phyloP scores from a whole-genome alignment of 2,113 vertebrate genomes.

The Vireo altiloquus region DNA sequence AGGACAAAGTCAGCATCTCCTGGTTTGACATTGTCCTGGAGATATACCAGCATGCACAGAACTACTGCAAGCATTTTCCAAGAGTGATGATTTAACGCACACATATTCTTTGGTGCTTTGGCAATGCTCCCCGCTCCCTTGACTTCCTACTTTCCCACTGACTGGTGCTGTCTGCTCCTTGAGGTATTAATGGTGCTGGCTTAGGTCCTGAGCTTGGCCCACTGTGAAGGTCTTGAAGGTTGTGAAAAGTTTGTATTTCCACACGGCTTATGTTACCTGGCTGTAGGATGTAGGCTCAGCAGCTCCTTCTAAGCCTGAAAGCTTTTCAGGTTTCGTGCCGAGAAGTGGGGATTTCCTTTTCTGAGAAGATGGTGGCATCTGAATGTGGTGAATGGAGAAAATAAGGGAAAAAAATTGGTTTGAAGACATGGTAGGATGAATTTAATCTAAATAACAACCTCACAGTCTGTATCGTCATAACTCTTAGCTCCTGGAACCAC shows the following conservation, averaged over 20 bases:
- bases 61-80: background rate
- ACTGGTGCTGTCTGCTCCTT: background rate
- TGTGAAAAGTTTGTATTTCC: background rate
- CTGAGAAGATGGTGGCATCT: background rate
- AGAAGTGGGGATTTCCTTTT: background rate
- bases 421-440: background rate
- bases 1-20: background rate
- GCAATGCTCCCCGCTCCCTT: background rate
- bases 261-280: background rate
- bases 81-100: background rate
- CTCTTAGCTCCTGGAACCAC: background rate
- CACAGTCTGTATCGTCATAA: background rate
- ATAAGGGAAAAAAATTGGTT: background rate
- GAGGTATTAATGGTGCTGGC: background rate
- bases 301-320: background rate
- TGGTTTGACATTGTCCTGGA: background rate
- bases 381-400: background rate
- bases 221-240: background rate
- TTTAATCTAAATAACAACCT: background rate
- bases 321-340: background rate
- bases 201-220: background rate
- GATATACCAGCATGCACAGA: fast-evolving
- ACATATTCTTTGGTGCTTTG: background rate
- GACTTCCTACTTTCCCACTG: background rate
- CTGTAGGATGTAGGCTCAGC: background rate